phyloP scores from a whole-genome alignment of 2,113 vertebrate species.

The Megaceryle torquata region DNA sequence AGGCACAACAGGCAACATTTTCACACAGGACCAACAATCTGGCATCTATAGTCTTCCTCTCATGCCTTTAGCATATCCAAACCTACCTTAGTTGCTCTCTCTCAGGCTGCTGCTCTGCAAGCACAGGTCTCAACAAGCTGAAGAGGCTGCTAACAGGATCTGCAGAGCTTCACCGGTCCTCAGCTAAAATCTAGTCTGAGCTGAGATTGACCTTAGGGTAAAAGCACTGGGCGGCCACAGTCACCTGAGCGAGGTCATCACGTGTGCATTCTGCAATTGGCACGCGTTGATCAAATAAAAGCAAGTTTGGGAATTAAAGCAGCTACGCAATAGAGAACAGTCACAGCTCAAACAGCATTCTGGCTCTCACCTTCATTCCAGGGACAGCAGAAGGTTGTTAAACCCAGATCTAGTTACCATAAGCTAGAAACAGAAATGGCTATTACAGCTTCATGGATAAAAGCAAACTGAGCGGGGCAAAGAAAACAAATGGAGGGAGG shows the following conservation, averaged over 20 bases:
- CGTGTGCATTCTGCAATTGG: neutral
- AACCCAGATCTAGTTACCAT: neutral
- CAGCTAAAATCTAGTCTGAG: constrained; percentile 6
- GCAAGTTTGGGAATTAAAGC: neutral
- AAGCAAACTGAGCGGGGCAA: neutral
- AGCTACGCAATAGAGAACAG: neutral
- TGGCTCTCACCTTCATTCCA: neutral
- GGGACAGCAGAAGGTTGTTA: neutral
- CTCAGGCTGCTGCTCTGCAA: neutral
- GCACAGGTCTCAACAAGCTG: neutral
- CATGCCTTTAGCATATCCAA: neutral
- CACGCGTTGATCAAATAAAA: neutral
- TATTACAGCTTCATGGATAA: neutral
- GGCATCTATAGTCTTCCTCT: neutral
- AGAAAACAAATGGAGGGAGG: neutral
- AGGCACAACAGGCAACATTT: neutral
- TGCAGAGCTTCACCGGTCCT: neutral
- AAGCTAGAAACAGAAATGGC: neutral
- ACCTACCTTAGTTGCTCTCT: neutral
- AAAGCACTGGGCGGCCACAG: neutral
- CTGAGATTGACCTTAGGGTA: constrained; percentile 26
- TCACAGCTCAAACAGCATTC: neutral
- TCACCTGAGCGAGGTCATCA: neutral
- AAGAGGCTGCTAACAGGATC: neutral
- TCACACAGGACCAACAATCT: neutral